phyloP scores from a whole-genome alignment of 2,797 vertebrate species.

The Notoglanidium macrostoma region DNA sequence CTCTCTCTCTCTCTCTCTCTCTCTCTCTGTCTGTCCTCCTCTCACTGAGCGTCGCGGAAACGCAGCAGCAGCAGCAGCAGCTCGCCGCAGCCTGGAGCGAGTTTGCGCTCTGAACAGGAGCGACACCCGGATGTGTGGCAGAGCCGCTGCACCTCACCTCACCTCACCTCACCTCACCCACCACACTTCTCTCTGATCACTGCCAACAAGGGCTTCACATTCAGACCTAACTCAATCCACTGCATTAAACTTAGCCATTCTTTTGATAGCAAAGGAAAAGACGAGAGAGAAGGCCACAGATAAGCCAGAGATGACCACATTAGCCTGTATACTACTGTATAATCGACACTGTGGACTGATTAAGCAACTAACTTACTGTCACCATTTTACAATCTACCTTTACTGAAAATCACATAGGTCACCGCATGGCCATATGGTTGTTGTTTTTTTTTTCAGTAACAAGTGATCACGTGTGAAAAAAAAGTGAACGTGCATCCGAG shows the following conservation, averaged over 20 bases:
- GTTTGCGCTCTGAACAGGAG: slow-evolving; percentile 66
- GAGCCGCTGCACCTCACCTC: slow-evolving; percentile 33
- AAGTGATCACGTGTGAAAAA: background rate
- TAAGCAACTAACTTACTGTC: background rate
- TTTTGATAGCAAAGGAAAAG: background rate
- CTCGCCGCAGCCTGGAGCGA: slow-evolving; percentile 61
- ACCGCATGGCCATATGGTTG: background rate
- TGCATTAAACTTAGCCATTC: background rate
- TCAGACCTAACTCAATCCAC: background rate
- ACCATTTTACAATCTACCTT: background rate
- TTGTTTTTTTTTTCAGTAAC: background rate
- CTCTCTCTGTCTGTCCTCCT: slow-evolving; percentile 55
- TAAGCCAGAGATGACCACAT: background rate
- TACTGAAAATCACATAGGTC: background rate
- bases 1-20: slow-evolving; percentile 51
- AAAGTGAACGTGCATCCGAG: background rate
- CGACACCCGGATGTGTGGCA: slow-evolving; percentile 71
- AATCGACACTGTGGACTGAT: background rate
- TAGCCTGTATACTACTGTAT: background rate
- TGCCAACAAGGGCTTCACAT: background rate
- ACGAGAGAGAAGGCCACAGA: background rate
- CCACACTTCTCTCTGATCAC: background rate
- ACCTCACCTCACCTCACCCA: background rate
- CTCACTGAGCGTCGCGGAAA: slow-evolving; percentile 69
- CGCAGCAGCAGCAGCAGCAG: slow-evolving; percentile 63